Evolutionary conservation across 2,113 vertebrate genomes (phyloP).

Genomic region (Grammomys dolichurus): DNA sequence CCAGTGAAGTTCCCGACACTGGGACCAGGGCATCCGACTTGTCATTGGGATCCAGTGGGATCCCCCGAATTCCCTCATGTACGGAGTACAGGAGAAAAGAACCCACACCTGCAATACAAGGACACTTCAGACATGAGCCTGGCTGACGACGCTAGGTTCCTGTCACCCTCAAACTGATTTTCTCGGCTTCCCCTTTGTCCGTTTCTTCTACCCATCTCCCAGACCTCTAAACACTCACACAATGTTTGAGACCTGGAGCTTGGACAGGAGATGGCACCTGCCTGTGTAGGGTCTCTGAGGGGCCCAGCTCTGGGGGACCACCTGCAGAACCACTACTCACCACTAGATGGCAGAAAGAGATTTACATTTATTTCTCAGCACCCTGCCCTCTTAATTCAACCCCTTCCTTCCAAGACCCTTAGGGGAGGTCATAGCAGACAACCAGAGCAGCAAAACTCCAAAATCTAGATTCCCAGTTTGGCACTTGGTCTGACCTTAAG

Average conservation of each 20-base stretch:
- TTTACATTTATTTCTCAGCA: neutral
- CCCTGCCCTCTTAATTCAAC: neutral
- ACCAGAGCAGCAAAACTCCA: neutral
- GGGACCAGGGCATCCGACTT: conserved; percentile 98
- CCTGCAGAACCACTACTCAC: neutral
- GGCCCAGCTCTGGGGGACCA: neutral
- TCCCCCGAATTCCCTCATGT: conserved; percentile 97
- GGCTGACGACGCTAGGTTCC: neutral
- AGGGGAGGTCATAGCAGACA: neutral
- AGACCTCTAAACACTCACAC: neutral
- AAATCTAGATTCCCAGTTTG: neutral
- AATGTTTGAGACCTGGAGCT: neutral
- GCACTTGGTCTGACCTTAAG: neutral
- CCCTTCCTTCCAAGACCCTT: neutral
- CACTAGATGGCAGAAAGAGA: conserved; percentile 67
- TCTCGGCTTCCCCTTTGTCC: neutral
- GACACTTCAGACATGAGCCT: neutral
- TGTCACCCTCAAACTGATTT: neutral
- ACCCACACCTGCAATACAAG: conserved; percentile 92
- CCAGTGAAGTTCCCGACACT: conserved; percentile 96
- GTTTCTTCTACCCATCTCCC: neutral
- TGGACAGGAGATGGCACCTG: neutral
- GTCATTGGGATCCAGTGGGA: conserved; percentile 95
- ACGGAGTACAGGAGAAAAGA: conserved; percentile 98
- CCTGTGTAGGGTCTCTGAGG: neutral